These are phyloP conservation scores for Drosophila jambulina DNA, from an alignment of 1,140 invertebrate species.

Conservation along the genomic window DNA sequence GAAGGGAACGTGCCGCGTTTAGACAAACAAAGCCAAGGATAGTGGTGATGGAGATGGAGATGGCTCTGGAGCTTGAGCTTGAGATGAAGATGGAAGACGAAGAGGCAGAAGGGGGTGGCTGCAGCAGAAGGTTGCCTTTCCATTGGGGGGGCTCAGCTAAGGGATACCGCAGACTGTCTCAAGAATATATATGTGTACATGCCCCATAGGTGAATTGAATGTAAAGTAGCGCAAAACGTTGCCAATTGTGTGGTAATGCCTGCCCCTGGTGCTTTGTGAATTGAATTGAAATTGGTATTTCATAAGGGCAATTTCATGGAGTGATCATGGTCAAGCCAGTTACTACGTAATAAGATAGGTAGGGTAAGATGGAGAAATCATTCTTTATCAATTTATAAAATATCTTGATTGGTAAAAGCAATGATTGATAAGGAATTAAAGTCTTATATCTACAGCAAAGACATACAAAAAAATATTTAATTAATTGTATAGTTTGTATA, in stretches of 20 bases:
- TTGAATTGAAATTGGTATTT: slow-evolving; percentile 46
- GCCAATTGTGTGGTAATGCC: slow-evolving; percentile 44
- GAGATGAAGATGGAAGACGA: slow-evolving; percentile 29
- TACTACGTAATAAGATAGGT: background rate
- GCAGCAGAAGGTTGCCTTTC: slow-evolving; percentile 1
- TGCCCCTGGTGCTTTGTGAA: slow-evolving; percentile 19
- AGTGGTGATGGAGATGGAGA: slow-evolving; percentile 6
- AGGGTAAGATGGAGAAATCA: background rate
- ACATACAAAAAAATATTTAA: background rate
- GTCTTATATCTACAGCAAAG: background rate
- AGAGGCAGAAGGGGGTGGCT: background rate
- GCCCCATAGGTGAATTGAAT: slow-evolving; percentile 42
- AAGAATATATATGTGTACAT: slow-evolving; percentile 26
- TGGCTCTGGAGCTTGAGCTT: slow-evolving; percentile 7
- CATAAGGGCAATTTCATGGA: slow-evolving; percentile 28
- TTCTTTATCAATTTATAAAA: background rate
- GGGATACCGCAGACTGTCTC: slow-evolving; percentile 39
- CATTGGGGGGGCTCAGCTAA: slow-evolving; percentile 14
- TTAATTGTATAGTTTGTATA: too few species aligned
- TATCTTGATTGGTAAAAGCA: background rate
- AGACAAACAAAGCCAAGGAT: slow-evolving; percentile 55
- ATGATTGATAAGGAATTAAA: background rate
- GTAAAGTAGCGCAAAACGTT: slow-evolving; percentile 45
- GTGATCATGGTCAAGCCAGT: slow-evolving; percentile 23
- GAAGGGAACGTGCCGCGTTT: slow-evolving; percentile 49